Base-by-base conservation (phyloP, 2,888 invertebrate species). In the Diaperis boleti region DNA sequence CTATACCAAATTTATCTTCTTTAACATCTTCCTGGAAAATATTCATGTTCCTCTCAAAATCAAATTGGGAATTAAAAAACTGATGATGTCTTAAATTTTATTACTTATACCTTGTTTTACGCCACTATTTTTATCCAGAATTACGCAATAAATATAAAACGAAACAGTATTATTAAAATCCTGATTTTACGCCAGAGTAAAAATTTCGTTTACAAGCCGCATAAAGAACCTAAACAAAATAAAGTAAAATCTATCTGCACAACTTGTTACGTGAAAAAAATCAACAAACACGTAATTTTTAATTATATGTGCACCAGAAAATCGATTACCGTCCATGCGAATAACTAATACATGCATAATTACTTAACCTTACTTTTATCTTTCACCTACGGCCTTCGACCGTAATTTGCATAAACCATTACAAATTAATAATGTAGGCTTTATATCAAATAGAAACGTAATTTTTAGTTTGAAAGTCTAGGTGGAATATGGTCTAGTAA, bases 271-370 rank as follows among this genome's bases (percentile, higher is more conserved):
- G n/a, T n/a, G 35, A 52, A 39, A 50, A 52, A 52, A 52, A 22
- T 52, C 15, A 20, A 15, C 45, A 45, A 45, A 26, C 37, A 57
- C 35, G 49, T 39, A 49, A 49, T 59, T 59, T 59, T 59, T 59
- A 57, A 57, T 59, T 50, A 45, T 26, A 37, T 31, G 39, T 49
- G 59, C 41, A 49, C 14, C 18, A 49, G 35, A 37, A 45, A 56
- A 56, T 56, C 56, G 56, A 56, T 56, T 45, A 42, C 15, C 29
- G 17, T 4, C 42, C 42, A 42, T 8, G 50, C 33, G 35, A 33
- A 50, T 50, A 50, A 55, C 31, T 45, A 56, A 56, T 45, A 56
- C 44, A 56, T 35, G 45, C 37, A 56, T 56, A 45, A 56, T 45
- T 56, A 56, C 44, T 44, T 45, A 56, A 56, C 44, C 35, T 45